Base-by-base conservation (phyloP, 2,797 vertebrate species). In the Pipistrellus nathusii region DNA sequence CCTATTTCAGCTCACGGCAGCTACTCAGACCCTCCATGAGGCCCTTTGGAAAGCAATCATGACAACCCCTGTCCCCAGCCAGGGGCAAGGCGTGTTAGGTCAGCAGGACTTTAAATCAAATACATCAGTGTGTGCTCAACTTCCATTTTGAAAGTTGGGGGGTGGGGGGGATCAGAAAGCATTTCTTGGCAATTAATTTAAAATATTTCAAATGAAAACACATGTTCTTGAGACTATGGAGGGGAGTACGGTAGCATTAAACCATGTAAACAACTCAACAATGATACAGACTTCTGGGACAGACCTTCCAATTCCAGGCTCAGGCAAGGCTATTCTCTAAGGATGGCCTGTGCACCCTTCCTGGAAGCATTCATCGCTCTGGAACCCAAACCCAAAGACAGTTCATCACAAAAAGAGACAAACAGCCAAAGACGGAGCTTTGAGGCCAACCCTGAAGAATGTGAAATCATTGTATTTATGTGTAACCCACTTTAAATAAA, bases 81-180 rank as follows among this genome's bases (percentile, higher is more conserved):
- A 38, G 3, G 5, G 85, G 78, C 21, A 46, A 85, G 32, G 46
- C 10, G 32, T 55, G 38, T 48, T 62, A 48, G 35, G n/a, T 81
- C 51, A 76, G 85, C 93, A 82, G 68, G 90, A 30, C 10, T 95
- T 95, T 51, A 46, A 90, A 72, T 85, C 53, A 64, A 69, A 85
- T 1, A 38, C 25, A 88, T 48, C 51, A 75, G 91, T 17, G 3
- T 51, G 59, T 12, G 57, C 73, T 87, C 38, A 72, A 6, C 32
- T 21, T 66, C 62, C 81, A 64, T 85, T 93, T 90, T 51, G 64
- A 92, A 91, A 96, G 53, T 20, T 8, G 15, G 10, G 51, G 48
- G 15, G 48, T 4, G 48, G 48, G 15, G 15, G 48, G 48, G 15
- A 51, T 71, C 38, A 84, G 71, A 44, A 66, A 88, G 51, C 2